Base-by-base conservation (phyloP, 2,888 invertebrate genomes). In the Ectropis crepuscularia region DNA sequence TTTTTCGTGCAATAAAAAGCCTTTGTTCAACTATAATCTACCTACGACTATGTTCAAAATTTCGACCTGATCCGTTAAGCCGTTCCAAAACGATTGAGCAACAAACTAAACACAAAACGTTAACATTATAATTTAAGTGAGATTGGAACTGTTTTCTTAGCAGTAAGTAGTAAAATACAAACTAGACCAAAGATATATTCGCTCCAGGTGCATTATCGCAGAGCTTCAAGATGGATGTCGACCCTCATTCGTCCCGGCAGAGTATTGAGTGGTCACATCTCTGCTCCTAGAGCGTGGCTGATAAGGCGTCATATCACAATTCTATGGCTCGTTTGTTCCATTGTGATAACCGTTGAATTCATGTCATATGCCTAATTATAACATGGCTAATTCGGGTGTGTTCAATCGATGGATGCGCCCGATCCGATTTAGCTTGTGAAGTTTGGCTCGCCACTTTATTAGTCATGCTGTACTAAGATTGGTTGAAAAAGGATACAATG, bases 321-420 rank as follows among this genome's bases (percentile, higher is more conserved):
- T 85, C 85, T 83, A 92, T 88, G 92, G 78, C 83, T 88, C 83
- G 89, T 92, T 90, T 84, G 88, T 87, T 87, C 87, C 90, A 85
- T 90, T 89, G 86, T 88, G 88, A 87, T 87, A 82, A 75, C 83
- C 88, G 87, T 80, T 86, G 85, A 86, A 89, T 90, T 90, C 84
- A 80, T 90, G 92, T 92, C 91, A 90, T 88, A 90, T 90, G 90
- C 86, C 82, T 91, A 90, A 92, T 92, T 91, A 89, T 88, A 85
- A 84, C 79, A 79, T 81, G 81, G 85, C 65, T 85, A 86, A 89
- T 89, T 89, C 79, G 79, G 83, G 80, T 87, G 85, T 82, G 83
- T 74, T 81, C 81, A 86, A 89, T 88, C 85, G 81, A 87, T 86
- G 78, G 81, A 82, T 77, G 78, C 82, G 86, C 77, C 71, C 80